Conservation (phyloP, 2,888 invertebrate species). For the Nematopogon swammerdamellus region DNA sequence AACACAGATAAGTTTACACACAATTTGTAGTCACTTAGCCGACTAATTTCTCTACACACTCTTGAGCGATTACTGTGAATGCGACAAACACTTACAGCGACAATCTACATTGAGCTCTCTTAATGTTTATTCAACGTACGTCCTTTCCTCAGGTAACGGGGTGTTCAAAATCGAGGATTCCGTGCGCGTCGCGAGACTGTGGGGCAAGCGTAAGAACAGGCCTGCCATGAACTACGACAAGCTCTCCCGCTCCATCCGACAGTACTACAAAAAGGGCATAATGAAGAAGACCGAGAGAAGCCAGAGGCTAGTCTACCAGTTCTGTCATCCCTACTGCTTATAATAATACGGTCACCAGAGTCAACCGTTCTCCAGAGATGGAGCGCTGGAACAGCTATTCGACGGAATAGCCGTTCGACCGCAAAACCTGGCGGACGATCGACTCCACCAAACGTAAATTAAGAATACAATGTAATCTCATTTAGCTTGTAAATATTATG, state of each 20-base stretch:
- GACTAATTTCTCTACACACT: too few relatives aligned
- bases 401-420: conserved; percentile 3
- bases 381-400: not conserved
- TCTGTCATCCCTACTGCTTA: conserved; percentile 91
- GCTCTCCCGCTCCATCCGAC: conserved; percentile 92
- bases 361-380: conserved; percentile 6
- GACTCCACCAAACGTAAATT: not conserved
- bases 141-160: conserved; percentile 61
- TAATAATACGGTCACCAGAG: conserved; percentile 34
- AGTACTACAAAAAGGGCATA: conserved; percentile 99
- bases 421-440: conserved; percentile 5
- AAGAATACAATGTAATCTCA: not conserved
- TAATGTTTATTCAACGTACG: conserved; percentile 20
- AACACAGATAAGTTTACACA: too few relatives aligned
- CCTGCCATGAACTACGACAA: conserved; percentile 99
- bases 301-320: conserved; percentile 97
- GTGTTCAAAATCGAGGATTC: conserved; percentile 99
- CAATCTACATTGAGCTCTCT: too few relatives aligned
- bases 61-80: too few relatives aligned
- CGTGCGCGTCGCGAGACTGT: conserved; percentile 92
- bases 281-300: conserved; percentile 99
- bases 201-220: conserved; percentile 97
- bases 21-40: too few relatives aligned
- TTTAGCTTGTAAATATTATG: conserved; percentile 11
- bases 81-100: too few relatives aligned